phyloP scores from a whole-genome alignment of 2,888 invertebrate species.

The Gasteruption jaculator region DNA sequence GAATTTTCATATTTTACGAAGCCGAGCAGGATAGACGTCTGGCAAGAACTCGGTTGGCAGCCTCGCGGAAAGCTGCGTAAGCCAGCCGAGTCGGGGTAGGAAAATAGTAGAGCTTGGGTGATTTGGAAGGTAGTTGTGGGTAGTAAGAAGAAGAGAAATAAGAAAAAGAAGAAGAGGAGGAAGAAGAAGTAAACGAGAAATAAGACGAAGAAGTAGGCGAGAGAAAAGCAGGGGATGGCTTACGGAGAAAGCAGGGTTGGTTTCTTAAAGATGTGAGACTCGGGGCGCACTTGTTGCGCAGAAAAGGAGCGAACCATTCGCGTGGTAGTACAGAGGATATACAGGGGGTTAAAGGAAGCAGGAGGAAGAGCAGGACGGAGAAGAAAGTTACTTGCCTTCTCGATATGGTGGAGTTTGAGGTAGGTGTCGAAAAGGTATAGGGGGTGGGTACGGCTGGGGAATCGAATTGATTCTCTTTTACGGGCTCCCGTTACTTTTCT shows the following conservation, averaged over 20 bases:
- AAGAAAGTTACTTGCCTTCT: no score
- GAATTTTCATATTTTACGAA: no score
- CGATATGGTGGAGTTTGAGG: slow-evolving; percentile 7
- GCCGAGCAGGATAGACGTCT: no score
- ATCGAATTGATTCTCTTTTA: slow-evolving; percentile 51
- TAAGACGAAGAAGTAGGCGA: slow-evolving; percentile 11
- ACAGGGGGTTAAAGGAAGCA: slow-evolving; percentile 9
- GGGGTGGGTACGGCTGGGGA: slow-evolving; percentile 30
- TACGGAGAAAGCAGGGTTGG: slow-evolving; percentile 20
- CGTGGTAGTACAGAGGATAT: slow-evolving; percentile 17
- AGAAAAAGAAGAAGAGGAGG: background rate
- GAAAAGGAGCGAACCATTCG: slow-evolving; percentile 28
- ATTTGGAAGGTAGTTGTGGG: slow-evolving; percentile 26
- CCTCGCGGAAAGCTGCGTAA: background rate
- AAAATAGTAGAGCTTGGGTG: slow-evolving; percentile 23
- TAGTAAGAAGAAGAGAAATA: background rate
- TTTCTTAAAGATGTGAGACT: slow-evolving; percentile 45
- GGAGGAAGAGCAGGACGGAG: slow-evolving; percentile 9
- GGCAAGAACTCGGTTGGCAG: no score
- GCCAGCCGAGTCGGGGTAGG: slow-evolving; percentile 16
- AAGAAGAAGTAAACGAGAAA: slow-evolving; percentile 9
- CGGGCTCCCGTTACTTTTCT: slow-evolving; percentile 40
- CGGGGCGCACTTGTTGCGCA: slow-evolving; percentile 49
- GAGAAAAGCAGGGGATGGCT: slow-evolving; percentile 3
- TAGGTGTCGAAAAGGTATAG: slow-evolving; percentile 25